phyloP scores from a whole-genome alignment of 2,888 invertebrate genomes.

The Schizaphis graminum region DNA sequence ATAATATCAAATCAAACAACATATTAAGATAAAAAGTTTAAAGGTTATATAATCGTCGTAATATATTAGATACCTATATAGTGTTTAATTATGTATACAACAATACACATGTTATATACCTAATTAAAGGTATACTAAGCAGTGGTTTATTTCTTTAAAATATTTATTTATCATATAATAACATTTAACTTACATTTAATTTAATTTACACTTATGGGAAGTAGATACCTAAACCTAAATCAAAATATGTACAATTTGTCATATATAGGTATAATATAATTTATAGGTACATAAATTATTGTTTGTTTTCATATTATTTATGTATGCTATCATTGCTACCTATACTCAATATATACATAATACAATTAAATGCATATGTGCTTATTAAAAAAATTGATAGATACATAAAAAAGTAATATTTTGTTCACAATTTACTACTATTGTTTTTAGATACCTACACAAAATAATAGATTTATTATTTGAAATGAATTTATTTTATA shows the following conservation, averaged over 20 bases:
- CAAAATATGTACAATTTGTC: neutral
- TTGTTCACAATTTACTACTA: neutral
- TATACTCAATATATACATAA: neutral
- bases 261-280: neutral
- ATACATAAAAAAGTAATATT: neutral
- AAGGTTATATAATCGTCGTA: neutral
- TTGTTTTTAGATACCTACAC: neutral
- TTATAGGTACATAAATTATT: neutral
- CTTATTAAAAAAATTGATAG: neutral
- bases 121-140: neutral
- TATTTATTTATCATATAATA: neutral
- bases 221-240: neutral
- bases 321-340: neutral
- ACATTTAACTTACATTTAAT: neutral
- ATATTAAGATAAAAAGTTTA: conserved; percentile 28
- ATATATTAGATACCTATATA: neutral
- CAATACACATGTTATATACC: neutral
- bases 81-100: neutral
- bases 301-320: conserved; percentile 6
- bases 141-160: neutral
- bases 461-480: neutral
- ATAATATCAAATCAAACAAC: conserved; percentile 11
- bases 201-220: neutral
- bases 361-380: neutral
- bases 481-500: no score